Conservation (phyloP, 1,140 invertebrate species). For the Tyrophagus putrescentiae region DNA sequence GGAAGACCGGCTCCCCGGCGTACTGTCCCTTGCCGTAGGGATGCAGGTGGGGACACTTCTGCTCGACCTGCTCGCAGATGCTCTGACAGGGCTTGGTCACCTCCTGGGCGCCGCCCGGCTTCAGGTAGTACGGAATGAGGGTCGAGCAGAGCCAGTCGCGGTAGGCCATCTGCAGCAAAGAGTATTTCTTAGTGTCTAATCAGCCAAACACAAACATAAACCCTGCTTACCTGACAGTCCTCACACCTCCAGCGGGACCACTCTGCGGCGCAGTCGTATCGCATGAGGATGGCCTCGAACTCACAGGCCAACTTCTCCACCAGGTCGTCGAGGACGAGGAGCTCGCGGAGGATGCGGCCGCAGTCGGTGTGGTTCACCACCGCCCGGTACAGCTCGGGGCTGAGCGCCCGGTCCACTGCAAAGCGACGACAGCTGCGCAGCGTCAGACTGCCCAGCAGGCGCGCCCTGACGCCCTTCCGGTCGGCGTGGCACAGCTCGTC, state of each 20-base stretch:
- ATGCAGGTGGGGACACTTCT: constrained; percentile 29
- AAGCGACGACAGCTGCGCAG: constrained; percentile 1
- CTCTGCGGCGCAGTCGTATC: constrained; percentile 25
- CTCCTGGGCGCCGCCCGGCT: constrained; percentile 10
- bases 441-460: not conserved
- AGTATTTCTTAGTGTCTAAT: not conserved
- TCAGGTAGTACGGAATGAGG: constrained; percentile 24
- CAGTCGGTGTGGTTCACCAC: constrained; percentile 8
- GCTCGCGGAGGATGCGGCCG: not conserved
- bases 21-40: constrained; percentile 28
- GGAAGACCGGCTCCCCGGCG: constrained; percentile 29
- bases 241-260: constrained; percentile 25
- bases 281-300: constrained; percentile 19
- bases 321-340: constrained; percentile 15
- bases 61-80: constrained; percentile 28
- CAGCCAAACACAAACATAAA: constrained; percentile 11
- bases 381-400: not conserved
- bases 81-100: constrained; percentile 26
- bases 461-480: not conserved
- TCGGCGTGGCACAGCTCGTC: not conserved
- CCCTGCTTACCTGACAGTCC: constrained; percentile 24
- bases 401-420: not conserved
- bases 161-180: constrained; percentile 26
- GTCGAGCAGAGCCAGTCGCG: constrained; percentile 28
- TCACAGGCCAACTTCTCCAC: constrained; percentile 19